A percentile compares a stretch with the other conserved stretches of the same genome.
Evolutionary conservation across 2,888 invertebrate genomes (phyloP).

Genomic region (Orthonychiurus folsomi): DNA sequence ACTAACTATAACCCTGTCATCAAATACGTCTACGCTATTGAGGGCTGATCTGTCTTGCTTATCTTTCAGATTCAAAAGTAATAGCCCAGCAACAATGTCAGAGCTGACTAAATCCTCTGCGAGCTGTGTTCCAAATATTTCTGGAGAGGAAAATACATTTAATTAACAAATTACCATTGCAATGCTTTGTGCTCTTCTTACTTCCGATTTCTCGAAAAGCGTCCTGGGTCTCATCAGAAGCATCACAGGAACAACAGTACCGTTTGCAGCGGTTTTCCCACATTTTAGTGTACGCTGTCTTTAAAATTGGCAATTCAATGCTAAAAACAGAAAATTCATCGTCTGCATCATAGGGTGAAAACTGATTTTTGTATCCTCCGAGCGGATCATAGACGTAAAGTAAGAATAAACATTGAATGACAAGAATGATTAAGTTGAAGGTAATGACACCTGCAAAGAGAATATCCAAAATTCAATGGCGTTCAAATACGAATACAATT

Average conservation of each 20-base stretch:
- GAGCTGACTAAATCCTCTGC: constrained; percentile 77
- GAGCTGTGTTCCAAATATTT: constrained; percentile 66
- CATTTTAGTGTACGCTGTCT: constrained; percentile 55
- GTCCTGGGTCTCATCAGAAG: constrained; percentile 57
- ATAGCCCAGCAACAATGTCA: constrained; percentile 76
- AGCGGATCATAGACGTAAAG: constrained; percentile 7
- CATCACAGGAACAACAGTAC: constrained; percentile 59
- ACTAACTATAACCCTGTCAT: no score
- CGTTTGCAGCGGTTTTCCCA: constrained; percentile 63
- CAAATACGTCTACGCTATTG: no score
- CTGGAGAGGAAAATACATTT: constrained; percentile 45
- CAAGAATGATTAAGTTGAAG: constrained; percentile 12
- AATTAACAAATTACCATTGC: not conserved
- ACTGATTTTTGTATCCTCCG: constrained; percentile 42
- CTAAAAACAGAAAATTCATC: constrained; percentile 3
- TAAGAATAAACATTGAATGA: constrained; percentile 6
- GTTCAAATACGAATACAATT: no score
- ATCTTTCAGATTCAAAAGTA: constrained; percentile 65
- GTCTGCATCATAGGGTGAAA: constrained; percentile 54
- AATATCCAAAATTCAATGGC: no score
- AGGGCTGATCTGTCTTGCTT: no score
- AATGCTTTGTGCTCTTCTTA: constrained; percentile 43
- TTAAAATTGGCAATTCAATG: constrained; percentile 11
- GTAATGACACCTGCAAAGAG: no score
- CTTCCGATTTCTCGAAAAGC: constrained; percentile 70